Evolutionary conservation across 2,888 invertebrate species (phyloP), one percentile per base, ranked within the genome.

Genomic region (Xanthia icteritia): DNA sequence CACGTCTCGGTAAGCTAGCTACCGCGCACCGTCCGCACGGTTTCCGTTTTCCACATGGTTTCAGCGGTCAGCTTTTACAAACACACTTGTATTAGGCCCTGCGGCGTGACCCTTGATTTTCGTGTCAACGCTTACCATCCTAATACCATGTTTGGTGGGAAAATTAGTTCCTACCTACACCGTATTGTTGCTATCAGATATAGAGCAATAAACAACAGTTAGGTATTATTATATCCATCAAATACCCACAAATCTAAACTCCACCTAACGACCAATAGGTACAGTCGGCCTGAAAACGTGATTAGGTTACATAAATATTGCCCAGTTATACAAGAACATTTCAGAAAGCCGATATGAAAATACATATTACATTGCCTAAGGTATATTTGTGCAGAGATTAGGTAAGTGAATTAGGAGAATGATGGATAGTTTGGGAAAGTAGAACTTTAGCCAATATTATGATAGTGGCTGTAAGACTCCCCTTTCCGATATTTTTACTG

Each of bases 21-120:
- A 58, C 63, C 69, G 64, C 58, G 69, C 60, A 58, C 61, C 63
- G 66, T 73, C 70, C 79, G 67, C 75, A 80, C 74, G 68, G 84
- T 85, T 90, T 89, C 90, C 87, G 87, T 85, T 89, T 87, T 85
- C 84, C 84, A 90, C 88, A 88, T 87, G 88, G 86, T 87, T 82
- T 86, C 87, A 85, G 86, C 82, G 87, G 84, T 86, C 82, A 78
- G 76, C 77, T 84, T 83, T 86, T 76, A 86, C 77, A 79, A 86
- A 84, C 76, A 76, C 79, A 76, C 72, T 83, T 79, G 69, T 86
- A 58, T 77, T 72, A 45, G 61, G 74, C 66, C 73, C 36, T 79
- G 76, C 61, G 70, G 71, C 71, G 71, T 83, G 79, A 69, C 68
- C 73, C 73, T 63, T 79, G 77, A 68, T 72, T 86, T 79, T 74